Conservation (phyloP, 2,888 invertebrate species). For the Syrista parreyssii region DNA sequence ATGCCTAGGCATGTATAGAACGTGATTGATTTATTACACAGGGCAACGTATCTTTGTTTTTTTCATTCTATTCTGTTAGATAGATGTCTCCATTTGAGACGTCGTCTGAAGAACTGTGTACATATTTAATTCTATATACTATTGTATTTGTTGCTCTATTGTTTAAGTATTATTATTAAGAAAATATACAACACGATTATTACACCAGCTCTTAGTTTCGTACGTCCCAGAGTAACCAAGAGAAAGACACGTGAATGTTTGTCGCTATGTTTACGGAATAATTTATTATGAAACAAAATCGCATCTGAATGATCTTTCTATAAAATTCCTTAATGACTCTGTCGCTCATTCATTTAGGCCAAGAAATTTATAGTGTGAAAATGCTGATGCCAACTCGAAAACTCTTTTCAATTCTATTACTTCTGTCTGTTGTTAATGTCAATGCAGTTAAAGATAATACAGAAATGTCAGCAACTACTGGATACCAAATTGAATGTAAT, state of each 20-base stretch:
- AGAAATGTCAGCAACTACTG: background rate
- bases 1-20: background rate
- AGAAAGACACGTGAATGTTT: background rate
- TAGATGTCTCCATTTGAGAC: background rate
- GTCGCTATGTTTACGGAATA: background rate
- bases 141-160: slow-evolving; percentile 57
- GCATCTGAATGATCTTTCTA: background rate
- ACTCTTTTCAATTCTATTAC: background rate
- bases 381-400: background rate
- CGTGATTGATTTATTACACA: background rate
- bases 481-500: background rate
- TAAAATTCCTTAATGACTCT: background rate
- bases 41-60: background rate
- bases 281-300: background rate
- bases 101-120: slow-evolving; percentile 39
- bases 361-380: background rate
- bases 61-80: background rate
- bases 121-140: slow-evolving; percentile 49
- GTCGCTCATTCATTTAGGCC: background rate
- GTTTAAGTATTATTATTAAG: slow-evolving; percentile 57
- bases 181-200: slow-evolving; percentile 42
- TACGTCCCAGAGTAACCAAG: background rate
- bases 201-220: slow-evolving; percentile 16
- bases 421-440: background rate
- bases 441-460: background rate